Evolutionary conservation across 2,888 invertebrate genomes (phyloP).

Genomic region (Brachylomia viminalis): DNA sequence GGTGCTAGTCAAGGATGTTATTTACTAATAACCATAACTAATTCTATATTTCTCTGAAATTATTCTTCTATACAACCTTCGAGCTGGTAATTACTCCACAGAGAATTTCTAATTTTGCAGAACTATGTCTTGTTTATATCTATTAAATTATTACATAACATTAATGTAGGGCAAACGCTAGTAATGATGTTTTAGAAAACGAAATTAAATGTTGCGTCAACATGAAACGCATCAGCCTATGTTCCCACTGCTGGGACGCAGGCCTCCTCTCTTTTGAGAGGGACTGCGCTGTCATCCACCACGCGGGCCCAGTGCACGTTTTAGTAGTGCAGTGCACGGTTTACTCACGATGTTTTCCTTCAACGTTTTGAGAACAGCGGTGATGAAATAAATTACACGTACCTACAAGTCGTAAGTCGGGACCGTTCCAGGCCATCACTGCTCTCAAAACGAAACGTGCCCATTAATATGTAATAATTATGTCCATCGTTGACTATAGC

Average conservation of each 20-base stretch:
- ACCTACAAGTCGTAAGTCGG: too few species aligned
- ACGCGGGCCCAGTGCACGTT: too few species aligned
- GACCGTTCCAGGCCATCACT: too few species aligned
- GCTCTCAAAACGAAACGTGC: not conserved
- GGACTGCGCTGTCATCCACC: too few species aligned
- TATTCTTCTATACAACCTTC: not conserved
- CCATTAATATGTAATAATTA: conserved; percentile 8
- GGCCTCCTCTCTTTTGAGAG: too few species aligned
- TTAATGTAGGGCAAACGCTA: not conserved
- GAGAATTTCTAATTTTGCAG: conserved; percentile 10
- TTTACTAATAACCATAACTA: conserved; percentile 2
- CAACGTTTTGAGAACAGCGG: too few species aligned
- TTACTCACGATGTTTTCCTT: too few species aligned
- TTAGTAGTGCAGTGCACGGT: too few species aligned
- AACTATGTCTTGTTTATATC: not conserved
- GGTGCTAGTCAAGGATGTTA: too few species aligned
- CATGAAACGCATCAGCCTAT: not conserved
- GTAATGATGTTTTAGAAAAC: not conserved
- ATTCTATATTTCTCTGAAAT: not conserved
- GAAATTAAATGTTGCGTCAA: conserved; percentile 2
- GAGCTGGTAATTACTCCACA: not conserved
- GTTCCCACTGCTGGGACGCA: too few species aligned
- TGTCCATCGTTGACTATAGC: not conserved
- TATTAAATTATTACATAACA: not conserved
- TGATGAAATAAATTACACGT: too few species aligned